A percentile compares a stretch with the other conserved stretches of the same genome.
Evolutionary conservation across 2,888 invertebrate species (phyloP).

Genomic region (Pammene fasciana): DNA sequence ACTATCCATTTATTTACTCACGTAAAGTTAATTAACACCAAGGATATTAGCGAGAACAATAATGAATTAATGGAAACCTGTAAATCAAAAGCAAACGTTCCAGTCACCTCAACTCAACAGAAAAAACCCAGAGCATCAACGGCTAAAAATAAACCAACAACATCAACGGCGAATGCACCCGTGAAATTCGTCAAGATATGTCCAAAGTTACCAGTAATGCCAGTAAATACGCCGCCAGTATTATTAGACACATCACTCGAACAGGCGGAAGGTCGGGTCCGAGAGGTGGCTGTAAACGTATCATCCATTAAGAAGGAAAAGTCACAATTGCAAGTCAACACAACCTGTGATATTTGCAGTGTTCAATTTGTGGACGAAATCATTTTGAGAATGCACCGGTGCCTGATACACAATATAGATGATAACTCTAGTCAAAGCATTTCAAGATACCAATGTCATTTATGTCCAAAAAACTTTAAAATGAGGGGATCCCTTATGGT

Average conservation of each 20-base stretch:
- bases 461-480: slow-evolving; percentile 91
- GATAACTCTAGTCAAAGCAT: slow-evolving; percentile 63
- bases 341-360: slow-evolving; percentile 87
- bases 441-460: slow-evolving; percentile 87
- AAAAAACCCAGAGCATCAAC: slow-evolving; percentile 63
- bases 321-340: slow-evolving; percentile 57
- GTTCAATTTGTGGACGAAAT: slow-evolving; percentile 87
- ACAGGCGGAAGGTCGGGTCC: slow-evolving; percentile 52
- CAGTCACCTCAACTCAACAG: slow-evolving; percentile 51
- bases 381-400: slow-evolving; percentile 89
- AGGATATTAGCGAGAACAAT: slow-evolving; percentile 50
- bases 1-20: slow-evolving; percentile 93
- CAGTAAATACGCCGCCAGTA: slow-evolving; percentile 67
- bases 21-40: slow-evolving; percentile 70
- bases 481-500: slow-evolving; percentile 92
- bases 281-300: slow-evolving; percentile 54
- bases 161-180: slow-evolving; percentile 58
- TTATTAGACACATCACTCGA: slow-evolving; percentile 64
- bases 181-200: slow-evolving; percentile 78
- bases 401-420: slow-evolving; percentile 85
- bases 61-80: slow-evolving; percentile 47
- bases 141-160: slow-evolving; percentile 72
- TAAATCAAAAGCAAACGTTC: slow-evolving; percentile 53
- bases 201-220: slow-evolving; percentile 74
- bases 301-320: slow-evolving; percentile 60